These are phyloP conservation scores for Octodonta nipae DNA, from an alignment of 2,888 invertebrate genomes.

Conservation along the genomic window DNA sequence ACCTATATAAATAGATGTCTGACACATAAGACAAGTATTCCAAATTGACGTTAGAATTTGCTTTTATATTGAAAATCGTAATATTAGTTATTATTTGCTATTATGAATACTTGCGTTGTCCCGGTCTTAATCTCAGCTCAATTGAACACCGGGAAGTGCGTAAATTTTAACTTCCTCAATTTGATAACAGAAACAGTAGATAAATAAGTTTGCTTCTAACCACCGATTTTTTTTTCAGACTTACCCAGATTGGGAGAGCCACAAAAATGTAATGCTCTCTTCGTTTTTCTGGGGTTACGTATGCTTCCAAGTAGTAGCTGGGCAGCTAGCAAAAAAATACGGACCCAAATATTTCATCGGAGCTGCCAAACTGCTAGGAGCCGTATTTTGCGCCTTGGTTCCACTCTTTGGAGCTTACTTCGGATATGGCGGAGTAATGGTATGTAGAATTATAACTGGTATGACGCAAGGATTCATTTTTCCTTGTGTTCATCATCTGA, in stretches of 20 bases:
- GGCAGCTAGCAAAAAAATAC: constrained; percentile 55
- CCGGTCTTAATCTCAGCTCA: background rate
- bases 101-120: no score
- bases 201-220: no score
- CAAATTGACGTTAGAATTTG: no score
- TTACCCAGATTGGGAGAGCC: constrained; percentile 13
- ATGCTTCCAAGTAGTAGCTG: constrained; percentile 56
- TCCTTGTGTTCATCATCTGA: constrained; percentile 54
- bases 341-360: constrained; percentile 57
- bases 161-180: constrained; percentile 1
- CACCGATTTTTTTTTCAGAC: constrained; percentile 12
- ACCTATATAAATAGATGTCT: no score
- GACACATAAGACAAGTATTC: no score
- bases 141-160: constrained; percentile 1
- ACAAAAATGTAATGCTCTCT: constrained; percentile 43
- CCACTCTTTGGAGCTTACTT: constrained; percentile 13
- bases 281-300: constrained; percentile 75
- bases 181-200: no score
- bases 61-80: no score
- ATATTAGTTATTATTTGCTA: no score
- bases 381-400: constrained; percentile 51
- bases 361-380: constrained; percentile 42
- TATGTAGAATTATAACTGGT: constrained; percentile 15
- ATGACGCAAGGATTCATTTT: constrained; percentile 53
- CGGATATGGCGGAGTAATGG: constrained; percentile 17